A percentile compares a stretch with the other conserved stretches of the same genome.
Conservation (phyloP, 2,888 invertebrate genomes). For the Parnassius mnemosyne region DNA sequence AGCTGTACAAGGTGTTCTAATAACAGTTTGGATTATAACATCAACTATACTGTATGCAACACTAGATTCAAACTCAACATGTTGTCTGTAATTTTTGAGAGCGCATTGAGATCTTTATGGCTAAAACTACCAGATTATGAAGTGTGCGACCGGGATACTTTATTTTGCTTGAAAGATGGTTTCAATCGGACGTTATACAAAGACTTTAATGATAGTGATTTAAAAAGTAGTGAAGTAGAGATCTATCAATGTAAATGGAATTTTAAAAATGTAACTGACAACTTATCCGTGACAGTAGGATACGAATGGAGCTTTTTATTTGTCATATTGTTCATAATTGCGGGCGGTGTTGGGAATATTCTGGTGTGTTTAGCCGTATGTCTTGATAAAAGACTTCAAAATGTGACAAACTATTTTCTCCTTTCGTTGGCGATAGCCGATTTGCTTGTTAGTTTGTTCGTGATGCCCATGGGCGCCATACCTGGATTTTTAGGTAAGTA, state of each 20-base stretch:
- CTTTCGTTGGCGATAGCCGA: slow-evolving; percentile 96
- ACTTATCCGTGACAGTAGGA: slow-evolving; percentile 43
- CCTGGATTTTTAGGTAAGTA: slow-evolving; percentile 95
- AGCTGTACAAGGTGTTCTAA: slow-evolving; percentile 58
- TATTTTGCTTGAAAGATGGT: slow-evolving; percentile 56
- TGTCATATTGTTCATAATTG: slow-evolving; percentile 91
- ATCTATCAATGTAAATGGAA: slow-evolving; percentile 66
- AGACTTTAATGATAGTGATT: slow-evolving; percentile 45
- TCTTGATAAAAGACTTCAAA: slow-evolving; percentile 93
- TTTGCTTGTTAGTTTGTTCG: slow-evolving; percentile 94
- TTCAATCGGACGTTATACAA: slow-evolving; percentile 64
- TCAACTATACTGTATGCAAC: slow-evolving; percentile 63
- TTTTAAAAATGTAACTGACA: slow-evolving; percentile 49
- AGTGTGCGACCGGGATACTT: slow-evolving; percentile 56
- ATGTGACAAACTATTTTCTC: slow-evolving; percentile 97
- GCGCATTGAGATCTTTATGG: slow-evolving; percentile 67
- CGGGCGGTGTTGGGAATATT: slow-evolving; percentile 94
- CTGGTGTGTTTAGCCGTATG: slow-evolving; percentile 96
- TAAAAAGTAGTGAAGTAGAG: slow-evolving; percentile 43
- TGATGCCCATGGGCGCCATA: slow-evolving; percentile 97
- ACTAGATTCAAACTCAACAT: slow-evolving; percentile 68
- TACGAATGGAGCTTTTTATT: slow-evolving; percentile 93
- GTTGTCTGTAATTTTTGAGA: slow-evolving; percentile 62
- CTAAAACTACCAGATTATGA: slow-evolving; percentile 55
- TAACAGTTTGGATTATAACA: slow-evolving; percentile 47